Conservation (phyloP, 2,888 invertebrate genomes). For the Apamea anceps region DNA sequence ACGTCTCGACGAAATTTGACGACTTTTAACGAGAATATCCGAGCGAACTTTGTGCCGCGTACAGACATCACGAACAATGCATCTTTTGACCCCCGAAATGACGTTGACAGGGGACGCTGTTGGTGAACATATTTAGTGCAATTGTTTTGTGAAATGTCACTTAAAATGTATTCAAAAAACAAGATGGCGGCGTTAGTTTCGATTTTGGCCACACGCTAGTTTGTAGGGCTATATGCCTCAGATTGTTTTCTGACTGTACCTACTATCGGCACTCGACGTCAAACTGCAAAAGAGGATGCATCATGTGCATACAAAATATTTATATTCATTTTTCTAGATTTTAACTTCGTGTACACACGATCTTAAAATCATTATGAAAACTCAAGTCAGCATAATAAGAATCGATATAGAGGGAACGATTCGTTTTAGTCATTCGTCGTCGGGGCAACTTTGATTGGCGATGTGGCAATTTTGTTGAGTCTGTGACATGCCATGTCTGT, state of each 20-base stretch:
- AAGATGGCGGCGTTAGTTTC: not conserved
- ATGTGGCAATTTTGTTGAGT: not conserved
- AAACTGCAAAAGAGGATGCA: not conserved
- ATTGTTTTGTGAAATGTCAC: not conserved
- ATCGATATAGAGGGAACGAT: not conserved
- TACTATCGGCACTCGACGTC: no score
- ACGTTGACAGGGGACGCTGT: not conserved
- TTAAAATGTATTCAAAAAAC: not conserved
- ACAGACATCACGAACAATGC: slow-evolving; percentile 13
- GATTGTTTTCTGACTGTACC: not conserved
- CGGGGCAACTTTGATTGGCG: not conserved
- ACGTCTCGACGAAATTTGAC: slow-evolving; percentile 70
- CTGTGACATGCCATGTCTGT: slow-evolving; percentile 8
- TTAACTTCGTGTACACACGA: not conserved
- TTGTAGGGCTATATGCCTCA: not conserved
- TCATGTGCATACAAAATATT: not conserved
- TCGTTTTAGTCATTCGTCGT: not conserved
- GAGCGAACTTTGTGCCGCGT: slow-evolving; percentile 44
- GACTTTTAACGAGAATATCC: slow-evolving; percentile 80
- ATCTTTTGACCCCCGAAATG: no score
- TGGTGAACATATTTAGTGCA: not conserved
- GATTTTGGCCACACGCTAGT: not conserved
- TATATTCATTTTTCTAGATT: not conserved
- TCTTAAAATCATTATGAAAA: not conserved
- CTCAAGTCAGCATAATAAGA: not conserved